These are phyloP conservation scores for Ailuropoda melanoleuca DNA, from an alignment of 2,113 vertebrate species.

Conservation along the genomic window DNA sequence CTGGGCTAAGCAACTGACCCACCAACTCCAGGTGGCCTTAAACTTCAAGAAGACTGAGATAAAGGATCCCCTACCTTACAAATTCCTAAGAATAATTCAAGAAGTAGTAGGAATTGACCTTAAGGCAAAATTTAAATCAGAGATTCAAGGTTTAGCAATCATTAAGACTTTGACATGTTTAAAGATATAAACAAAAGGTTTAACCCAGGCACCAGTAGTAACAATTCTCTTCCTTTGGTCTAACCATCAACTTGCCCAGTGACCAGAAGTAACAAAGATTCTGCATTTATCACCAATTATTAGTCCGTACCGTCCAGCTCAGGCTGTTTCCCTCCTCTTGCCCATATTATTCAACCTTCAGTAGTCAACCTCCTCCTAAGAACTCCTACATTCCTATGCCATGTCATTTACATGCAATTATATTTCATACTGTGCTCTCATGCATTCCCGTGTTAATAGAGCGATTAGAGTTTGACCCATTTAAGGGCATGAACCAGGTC, in stretches of 20 bases:
- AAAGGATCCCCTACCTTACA: neutral
- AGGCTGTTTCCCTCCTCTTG: neutral
- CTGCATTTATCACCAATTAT: neutral
- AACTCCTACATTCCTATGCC: neutral
- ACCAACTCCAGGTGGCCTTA: neutral
- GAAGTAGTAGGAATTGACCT: neutral
- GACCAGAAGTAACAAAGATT: neutral
- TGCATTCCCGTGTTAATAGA: neutral
- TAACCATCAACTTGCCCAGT: neutral
- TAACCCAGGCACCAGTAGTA: neutral
- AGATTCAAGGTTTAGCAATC: neutral
- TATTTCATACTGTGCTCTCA: neutral
- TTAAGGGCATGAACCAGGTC: constrained; percentile 5
- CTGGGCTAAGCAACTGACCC: neutral
- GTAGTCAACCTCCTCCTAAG: neutral
- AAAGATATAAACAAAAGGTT: neutral
- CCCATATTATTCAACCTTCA: neutral
- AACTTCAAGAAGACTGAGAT: neutral
- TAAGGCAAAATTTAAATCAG: constrained; percentile 25
- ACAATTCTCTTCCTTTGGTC: neutral
- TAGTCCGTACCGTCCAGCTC: too few relatives aligned
- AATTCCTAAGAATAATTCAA: neutral
- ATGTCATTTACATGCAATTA: neutral
- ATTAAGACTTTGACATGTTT: constrained; percentile 3
- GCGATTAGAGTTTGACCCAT: neutral